phyloP scores from a whole-genome alignment of 2,113 vertebrate species.

The Cricetomys ansorgei region DNA sequence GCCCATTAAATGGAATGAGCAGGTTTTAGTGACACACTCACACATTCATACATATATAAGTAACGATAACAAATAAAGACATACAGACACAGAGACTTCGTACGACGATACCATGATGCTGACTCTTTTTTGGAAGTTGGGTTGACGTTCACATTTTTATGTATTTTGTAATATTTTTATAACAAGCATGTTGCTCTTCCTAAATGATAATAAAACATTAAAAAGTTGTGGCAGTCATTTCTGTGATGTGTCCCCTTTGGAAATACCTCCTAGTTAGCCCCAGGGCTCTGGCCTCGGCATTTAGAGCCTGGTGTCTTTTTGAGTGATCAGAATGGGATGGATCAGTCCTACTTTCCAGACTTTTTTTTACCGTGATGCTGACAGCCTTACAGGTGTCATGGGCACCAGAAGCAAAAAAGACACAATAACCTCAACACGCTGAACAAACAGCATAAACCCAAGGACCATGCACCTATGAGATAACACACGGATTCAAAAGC shows the following conservation, averaged over 20 bases:
- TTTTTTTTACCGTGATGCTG: background rate
- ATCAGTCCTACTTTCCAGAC: background rate
- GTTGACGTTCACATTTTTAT: background rate
- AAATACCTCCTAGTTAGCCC: background rate
- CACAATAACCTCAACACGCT: background rate
- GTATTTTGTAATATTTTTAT: background rate
- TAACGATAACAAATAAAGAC: no score
- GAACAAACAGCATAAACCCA: background rate
- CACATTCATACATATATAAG: background rate
- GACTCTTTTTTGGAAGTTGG: background rate
- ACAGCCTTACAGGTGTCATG: background rate
- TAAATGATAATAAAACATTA: background rate
- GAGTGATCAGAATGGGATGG: background rate
- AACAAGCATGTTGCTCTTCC: background rate
- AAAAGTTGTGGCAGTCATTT: background rate
- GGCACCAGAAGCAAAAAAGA: background rate
- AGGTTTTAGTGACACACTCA: background rate
- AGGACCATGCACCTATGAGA: background rate
- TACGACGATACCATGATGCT: background rate
- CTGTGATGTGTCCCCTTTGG: background rate
- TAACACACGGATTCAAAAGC: background rate
- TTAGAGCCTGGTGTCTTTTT: background rate
- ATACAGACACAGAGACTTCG: no score
- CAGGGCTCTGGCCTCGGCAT: background rate
- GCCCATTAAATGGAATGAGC: background rate